Percentiles rank a stretch among this genome's conserved stretches.
Conservation (phyloP, 2,888 invertebrate species). For the Drosophila imparisetae region DNA sequence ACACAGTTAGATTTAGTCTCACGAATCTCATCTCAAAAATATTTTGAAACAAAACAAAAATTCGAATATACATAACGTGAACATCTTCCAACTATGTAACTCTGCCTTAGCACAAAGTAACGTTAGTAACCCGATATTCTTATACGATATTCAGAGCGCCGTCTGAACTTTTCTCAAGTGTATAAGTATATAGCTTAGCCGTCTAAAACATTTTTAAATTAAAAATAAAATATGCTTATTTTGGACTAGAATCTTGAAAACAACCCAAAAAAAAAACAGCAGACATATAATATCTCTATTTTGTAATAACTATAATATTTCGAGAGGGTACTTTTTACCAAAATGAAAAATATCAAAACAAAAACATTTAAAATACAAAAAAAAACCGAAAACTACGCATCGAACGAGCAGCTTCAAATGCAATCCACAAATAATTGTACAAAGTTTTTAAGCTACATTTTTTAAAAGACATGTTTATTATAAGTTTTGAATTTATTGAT, state of each 20-base stretch:
- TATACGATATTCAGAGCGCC: constrained; percentile 36
- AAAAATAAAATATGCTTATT: constrained; percentile 30
- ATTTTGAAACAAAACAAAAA: constrained; percentile 9
- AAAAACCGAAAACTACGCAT: constrained; percentile 42
- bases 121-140: constrained; percentile 60
- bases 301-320: constrained; percentile 63
- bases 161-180: constrained; percentile 10
- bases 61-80: constrained; percentile 41
- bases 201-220: constrained; percentile 25
- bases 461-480: constrained; percentile 51
- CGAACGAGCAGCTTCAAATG: constrained; percentile 58
- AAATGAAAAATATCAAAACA: constrained; percentile 15
- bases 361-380: constrained; percentile 9
- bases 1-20: constrained; percentile 54
- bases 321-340: constrained; percentile 57
- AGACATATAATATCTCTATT: constrained; percentile 57
- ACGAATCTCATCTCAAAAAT: constrained; percentile 26
- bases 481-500: constrained; percentile 45
- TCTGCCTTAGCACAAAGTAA: constrained; percentile 76
- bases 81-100: constrained; percentile 74
- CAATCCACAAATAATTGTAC: constrained; percentile 56
- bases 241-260: constrained; percentile 25
- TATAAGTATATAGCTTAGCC: constrained; percentile 17
- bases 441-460: constrained; percentile 52
- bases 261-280: constrained; percentile 5